These are phyloP conservation scores for Azemiops feae DNA, from an alignment of 2,113 vertebrate genomes.

Conservation along the genomic window DNA sequence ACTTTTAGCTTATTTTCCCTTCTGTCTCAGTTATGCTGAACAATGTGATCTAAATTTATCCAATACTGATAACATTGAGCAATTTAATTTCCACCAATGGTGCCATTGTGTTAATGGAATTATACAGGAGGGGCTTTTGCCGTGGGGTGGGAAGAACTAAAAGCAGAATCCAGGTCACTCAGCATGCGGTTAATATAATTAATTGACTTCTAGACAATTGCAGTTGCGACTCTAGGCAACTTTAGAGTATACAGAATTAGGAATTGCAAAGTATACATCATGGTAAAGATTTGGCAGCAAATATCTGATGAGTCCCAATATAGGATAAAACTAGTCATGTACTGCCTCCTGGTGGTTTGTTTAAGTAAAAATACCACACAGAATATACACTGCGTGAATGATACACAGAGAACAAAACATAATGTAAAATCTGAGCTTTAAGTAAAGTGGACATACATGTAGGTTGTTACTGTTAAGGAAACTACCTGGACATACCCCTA, in stretches of 20 bases:
- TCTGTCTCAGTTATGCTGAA: background rate
- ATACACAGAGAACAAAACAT: background rate
- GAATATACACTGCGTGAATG: background rate
- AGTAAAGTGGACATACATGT: background rate
- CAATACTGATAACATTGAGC: background rate
- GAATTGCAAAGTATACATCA: background rate
- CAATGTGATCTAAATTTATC: background rate
- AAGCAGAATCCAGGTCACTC: background rate
- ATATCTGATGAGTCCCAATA: background rate
- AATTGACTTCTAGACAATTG: background rate
- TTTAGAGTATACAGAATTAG: background rate
- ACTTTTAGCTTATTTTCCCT: background rate
- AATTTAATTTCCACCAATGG: background rate
- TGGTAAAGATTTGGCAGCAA: background rate
- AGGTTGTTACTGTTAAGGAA: background rate
- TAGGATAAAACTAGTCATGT: background rate
- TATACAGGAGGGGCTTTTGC: background rate
- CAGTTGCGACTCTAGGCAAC: background rate
- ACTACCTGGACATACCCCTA: background rate
- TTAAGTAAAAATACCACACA: background rate
- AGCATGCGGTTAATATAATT: background rate
- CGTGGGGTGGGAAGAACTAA: background rate
- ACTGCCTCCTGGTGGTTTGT: background rate
- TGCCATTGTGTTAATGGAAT: background rate
- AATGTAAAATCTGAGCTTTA: background rate